A percentile compares a stretch with the other conserved stretches of the same genome.
Conservation (phyloP, 2,888 invertebrate species). For the Idaea biselata region DNA sequence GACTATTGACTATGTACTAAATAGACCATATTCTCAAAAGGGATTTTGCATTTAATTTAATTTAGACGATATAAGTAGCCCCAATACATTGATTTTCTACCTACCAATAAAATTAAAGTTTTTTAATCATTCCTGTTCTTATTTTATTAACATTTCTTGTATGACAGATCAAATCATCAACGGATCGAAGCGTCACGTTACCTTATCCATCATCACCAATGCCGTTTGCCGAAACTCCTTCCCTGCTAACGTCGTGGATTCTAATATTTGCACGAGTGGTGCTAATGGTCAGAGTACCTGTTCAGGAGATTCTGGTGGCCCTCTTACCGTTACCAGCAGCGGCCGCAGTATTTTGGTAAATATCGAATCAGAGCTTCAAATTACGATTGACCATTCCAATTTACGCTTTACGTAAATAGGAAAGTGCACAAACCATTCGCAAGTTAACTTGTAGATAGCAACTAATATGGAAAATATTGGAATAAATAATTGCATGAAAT, state of each 20-base stretch:
- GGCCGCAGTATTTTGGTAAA: conserved; percentile 36
- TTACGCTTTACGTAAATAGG: no score
- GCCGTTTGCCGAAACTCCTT: conserved; percentile 34
- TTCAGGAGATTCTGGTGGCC: conserved; percentile 55
- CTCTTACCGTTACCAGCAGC: conserved; percentile 36
- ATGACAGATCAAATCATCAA: conserved; percentile 17
- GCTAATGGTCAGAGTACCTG: conserved; percentile 40
- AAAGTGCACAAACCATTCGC: no score
- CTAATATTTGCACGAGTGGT: conserved; percentile 52
- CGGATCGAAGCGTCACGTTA: conserved; percentile 39
- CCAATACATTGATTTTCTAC: no score
- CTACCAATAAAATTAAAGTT: no score
- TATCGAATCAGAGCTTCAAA: background rate
- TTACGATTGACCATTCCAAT: no score
- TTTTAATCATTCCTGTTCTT: background rate
- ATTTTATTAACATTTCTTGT: background rate
- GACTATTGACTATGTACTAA: no score
- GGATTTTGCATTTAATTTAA: no score
- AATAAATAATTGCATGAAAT: no score
- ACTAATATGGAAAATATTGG: no score
- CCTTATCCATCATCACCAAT: conserved; percentile 41
- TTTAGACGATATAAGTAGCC: no score
- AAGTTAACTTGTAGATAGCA: no score
- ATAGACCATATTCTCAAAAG: no score
- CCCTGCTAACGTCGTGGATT: conserved; percentile 33